These are phyloP conservation scores for Melanotaenia parkinsoni DNA, from an alignment of 2,797 vertebrate species.

Conservation along the genomic window DNA sequence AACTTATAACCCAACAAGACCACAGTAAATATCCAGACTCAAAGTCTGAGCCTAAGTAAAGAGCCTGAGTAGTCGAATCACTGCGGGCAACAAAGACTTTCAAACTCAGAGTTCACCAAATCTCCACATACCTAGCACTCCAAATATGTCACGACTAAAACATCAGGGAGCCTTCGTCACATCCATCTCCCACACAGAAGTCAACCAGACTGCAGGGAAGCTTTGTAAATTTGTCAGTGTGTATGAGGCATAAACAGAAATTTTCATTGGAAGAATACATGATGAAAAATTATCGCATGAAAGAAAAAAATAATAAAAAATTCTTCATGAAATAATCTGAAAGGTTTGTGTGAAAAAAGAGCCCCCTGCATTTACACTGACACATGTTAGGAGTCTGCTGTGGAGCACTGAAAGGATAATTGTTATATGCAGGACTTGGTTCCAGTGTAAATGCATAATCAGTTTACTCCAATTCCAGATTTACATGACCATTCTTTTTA, in stretches of 20 bases:
- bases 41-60: background rate
- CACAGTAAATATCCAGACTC: background rate
- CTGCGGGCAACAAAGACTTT: constrained; percentile 21
- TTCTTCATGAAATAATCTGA: constrained; percentile 48
- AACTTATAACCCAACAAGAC: background rate
- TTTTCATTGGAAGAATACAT: constrained; percentile 59
- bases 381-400: constrained; percentile 10
- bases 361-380: constrained; percentile 38
- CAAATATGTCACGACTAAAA: constrained; percentile 75
- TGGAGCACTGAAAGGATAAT: background rate
- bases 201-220: constrained; percentile 60
- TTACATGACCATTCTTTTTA: background rate
- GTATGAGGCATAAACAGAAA: constrained; percentile 46
- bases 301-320: constrained; percentile 30
- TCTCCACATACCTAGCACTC: constrained; percentile 59
- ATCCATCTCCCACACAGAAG: constrained; percentile 68
- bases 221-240: constrained; percentile 68
- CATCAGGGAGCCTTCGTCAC: constrained; percentile 62
- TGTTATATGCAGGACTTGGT: constrained; percentile 18
- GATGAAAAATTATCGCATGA: constrained; percentile 61
- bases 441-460: constrained; percentile 12
- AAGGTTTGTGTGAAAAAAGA: constrained; percentile 26
- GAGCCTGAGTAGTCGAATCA: constrained; percentile 25
- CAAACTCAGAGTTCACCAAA: constrained; percentile 48
- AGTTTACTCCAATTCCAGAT: background rate